Evolutionary conservation across 2,113 vertebrate genomes (phyloP).

Genomic region (Motacilla alba): DNA sequence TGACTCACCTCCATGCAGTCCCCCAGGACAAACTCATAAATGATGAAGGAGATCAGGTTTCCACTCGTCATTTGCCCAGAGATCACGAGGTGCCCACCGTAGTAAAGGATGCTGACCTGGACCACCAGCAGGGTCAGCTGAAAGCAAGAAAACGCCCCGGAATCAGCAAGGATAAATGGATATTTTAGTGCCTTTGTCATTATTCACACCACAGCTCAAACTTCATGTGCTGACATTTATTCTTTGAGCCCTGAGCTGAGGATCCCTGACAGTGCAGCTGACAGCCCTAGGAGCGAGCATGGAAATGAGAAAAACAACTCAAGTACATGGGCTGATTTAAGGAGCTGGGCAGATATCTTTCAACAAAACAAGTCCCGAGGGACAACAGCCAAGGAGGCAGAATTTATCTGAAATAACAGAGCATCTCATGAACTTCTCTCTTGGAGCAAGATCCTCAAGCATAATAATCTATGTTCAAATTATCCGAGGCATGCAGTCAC

Average conservation of each 20-base stretch:
- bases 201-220: not conserved
- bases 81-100: constrained; percentile 90
- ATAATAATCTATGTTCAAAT: not conserved
- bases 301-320: not conserved
- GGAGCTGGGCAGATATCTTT: not conserved
- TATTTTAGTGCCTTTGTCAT: not conserved
- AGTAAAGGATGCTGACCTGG: constrained; percentile 91
- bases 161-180: not conserved
- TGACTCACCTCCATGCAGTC: constrained; percentile 88
- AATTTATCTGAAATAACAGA: not conserved
- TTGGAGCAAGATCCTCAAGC: not conserved
- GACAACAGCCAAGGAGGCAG: not conserved
- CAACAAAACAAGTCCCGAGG: not conserved
- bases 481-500: not conserved
- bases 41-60: constrained; percentile 88
- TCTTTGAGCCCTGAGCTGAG: not conserved
- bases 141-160: not conserved
- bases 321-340: not conserved
- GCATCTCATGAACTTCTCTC: not conserved
- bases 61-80: constrained; percentile 88
- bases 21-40: constrained; percentile 90
- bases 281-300: not conserved
- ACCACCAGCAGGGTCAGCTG: constrained; percentile 88
- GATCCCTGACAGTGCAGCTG: not conserved
- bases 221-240: not conserved